Evolutionary conservation across 30 jellyfish, hydroid and myxozoan genomes (phyloP).

Genomic region (Hydractinia echinata): DNA sequence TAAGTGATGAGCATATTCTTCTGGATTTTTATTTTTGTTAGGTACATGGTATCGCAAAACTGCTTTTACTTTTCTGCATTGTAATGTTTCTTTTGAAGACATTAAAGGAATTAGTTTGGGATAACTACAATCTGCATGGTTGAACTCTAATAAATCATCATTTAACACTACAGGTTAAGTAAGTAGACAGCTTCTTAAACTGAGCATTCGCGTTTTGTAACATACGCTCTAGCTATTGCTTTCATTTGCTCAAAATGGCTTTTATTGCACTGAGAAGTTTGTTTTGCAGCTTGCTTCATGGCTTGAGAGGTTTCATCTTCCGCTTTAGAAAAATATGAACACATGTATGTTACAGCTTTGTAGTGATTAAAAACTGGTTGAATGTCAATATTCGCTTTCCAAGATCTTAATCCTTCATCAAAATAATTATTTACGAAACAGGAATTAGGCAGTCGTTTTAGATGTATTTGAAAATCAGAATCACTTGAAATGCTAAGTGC

Average conservation of each 20-base stretch:
- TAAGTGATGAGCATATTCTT: constrained; percentile 27
- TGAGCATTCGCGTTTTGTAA: constrained; percentile 1
- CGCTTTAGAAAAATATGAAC: too few relatives aligned
- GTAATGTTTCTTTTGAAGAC: constrained; percentile 21
- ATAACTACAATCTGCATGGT: background rate
- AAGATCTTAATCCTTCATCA: background rate
- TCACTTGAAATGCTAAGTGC: constrained; percentile 15
- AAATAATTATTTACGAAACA: constrained; percentile 10
- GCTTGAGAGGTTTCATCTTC: background rate
- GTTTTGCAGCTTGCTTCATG: background rate
- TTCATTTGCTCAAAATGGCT: background rate
- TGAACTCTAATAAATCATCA: constrained; percentile 13
- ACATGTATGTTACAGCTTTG: background rate
- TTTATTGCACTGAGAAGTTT: background rate
- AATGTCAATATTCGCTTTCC: too few relatives aligned
- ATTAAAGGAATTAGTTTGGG: constrained; percentile 7
- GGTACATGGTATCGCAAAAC: constrained; percentile 32
- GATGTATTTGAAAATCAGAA: constrained; percentile 6
- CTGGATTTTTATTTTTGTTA: constrained; percentile 12
- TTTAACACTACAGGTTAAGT: constrained; percentile 3
- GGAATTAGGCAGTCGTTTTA: constrained; percentile 3
- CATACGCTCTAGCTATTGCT: background rate
- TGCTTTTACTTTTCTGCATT: constrained; percentile 27
- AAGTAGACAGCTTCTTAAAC: constrained; percentile 6
- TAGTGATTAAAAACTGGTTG: background rate